Conservation (phyloP, 1,140 invertebrate genomes). For the Venturia canescens region DNA sequence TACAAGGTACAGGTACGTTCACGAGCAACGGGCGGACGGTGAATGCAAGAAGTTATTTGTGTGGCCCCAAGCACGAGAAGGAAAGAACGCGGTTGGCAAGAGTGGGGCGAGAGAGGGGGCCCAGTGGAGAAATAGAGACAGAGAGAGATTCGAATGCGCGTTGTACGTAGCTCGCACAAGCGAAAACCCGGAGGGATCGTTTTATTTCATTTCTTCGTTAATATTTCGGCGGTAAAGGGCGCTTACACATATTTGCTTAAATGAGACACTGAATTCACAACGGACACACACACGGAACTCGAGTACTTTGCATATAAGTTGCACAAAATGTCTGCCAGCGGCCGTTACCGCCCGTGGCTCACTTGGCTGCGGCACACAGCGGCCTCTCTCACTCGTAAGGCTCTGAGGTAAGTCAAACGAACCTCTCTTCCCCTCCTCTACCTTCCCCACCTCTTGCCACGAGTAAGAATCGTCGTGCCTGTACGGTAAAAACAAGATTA, state of each 20-base stretch:
- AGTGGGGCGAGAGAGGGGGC: constrained; percentile 7
- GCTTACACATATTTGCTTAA: no score
- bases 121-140: neutral
- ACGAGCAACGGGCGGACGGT: neutral
- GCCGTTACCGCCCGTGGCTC: constrained; percentile 51
- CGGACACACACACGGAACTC: neutral
- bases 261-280: neutral
- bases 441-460: no score
- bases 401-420: constrained; percentile 71
- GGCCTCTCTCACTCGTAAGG: constrained; percentile 55
- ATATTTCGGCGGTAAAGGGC: no score
- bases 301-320: neutral
- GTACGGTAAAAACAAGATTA: constrained; percentile 72
- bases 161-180: no score
- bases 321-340: constrained; percentile 54
- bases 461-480: no score
- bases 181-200: no score
- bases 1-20: neutral
- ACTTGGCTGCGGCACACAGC: neutral
- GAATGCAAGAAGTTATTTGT: neutral
- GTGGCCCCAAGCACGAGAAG: neutral
- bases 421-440: constrained; percentile 39
- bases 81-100: neutral
- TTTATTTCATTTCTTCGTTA: no score
- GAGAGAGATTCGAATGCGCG: no score